Percentiles rank a stretch among this genome's conserved stretches.
These are phyloP conservation scores for Palloptera scutellata DNA, from an alignment of 2,888 invertebrate species.

Conservation along the genomic window DNA sequence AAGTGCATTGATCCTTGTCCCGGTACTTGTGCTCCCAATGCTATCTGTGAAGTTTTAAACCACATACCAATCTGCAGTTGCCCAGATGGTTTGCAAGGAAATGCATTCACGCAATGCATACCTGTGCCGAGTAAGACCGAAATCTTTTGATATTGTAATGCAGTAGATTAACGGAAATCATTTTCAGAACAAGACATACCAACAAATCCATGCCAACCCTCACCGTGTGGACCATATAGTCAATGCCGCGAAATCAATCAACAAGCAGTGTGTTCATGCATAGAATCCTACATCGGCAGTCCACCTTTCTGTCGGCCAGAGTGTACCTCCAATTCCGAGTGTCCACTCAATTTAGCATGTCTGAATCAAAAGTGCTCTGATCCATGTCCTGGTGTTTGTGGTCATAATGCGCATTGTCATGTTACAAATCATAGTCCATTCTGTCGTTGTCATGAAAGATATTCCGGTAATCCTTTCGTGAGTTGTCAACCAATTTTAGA, in stretches of 20 bases:
- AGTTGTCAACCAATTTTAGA: constrained; percentile 66
- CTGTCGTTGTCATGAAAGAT: constrained; percentile 72
- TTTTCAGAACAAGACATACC: constrained; percentile 50
- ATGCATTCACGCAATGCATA: constrained; percentile 73
- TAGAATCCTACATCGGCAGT: constrained; percentile 70
- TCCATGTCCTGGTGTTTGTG: constrained; percentile 79
- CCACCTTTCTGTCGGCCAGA: constrained; percentile 78
- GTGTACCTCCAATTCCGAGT: constrained; percentile 77
- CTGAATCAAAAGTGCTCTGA: constrained; percentile 75
- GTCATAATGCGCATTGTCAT: constrained; percentile 75
- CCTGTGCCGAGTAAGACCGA: constrained; percentile 66
- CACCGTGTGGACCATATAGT: constrained; percentile 85
- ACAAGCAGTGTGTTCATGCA: constrained; percentile 77
- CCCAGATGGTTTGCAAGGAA: constrained; percentile 71
- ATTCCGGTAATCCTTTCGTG: constrained; percentile 74
- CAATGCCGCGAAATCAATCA: constrained; percentile 77
- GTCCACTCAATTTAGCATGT: constrained; percentile 75
- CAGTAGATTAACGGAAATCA: background rate
- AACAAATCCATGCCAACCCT: constrained; percentile 69
- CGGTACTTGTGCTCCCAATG: constrained; percentile 76
- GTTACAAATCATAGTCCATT: constrained; percentile 81
- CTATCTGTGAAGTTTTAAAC: constrained; percentile 76
- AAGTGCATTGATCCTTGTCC: constrained; percentile 78
- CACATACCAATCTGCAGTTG: constrained; percentile 77
- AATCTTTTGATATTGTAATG: background rate